A percentile compares a stretch with the other conserved stretches of the same genome.
These are phyloP conservation scores for Silurus aristotelis DNA, from an alignment of 2,797 vertebrate species.

Conservation along the genomic window DNA sequence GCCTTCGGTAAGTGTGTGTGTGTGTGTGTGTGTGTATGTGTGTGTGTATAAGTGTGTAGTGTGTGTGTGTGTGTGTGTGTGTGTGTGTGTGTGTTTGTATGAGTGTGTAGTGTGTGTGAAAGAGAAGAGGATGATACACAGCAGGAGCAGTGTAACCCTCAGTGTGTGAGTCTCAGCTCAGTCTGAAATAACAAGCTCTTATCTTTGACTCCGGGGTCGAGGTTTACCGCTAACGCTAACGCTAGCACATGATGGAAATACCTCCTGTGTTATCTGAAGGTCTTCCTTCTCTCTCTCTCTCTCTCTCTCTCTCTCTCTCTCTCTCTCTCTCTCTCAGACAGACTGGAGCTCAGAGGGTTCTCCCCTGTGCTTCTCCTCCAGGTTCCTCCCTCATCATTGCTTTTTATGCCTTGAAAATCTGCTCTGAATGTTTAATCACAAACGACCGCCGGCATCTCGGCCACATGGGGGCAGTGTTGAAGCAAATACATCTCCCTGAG, in stretches of 20 bases:
- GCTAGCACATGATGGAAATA: conserved; percentile 25
- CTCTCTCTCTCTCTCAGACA: not conserved
- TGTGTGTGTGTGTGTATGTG: too few relatives aligned
- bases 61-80: too few relatives aligned
- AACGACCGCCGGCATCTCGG: not conserved
- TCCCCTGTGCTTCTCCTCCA: not conserved
- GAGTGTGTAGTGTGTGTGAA: not conserved
- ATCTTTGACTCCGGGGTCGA: conserved; percentile 28
- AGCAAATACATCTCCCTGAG: conserved; percentile 31
- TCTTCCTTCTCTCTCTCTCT: not conserved
- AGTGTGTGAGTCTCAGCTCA: not conserved
- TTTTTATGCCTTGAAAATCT: conserved; percentile 27
- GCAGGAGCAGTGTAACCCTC: not conserved
- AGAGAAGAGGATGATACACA: not conserved
- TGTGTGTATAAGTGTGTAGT: too few relatives aligned
- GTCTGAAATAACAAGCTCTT: conserved; percentile 45
- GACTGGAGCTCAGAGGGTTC: not conserved
- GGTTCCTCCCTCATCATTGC: conserved; percentile 30
- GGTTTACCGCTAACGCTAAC: conserved; percentile 28
- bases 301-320: not conserved
- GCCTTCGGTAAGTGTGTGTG: too few relatives aligned
- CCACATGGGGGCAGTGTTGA: conserved; percentile 65
- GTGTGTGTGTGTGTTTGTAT: not conserved
- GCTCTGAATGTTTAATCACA: conserved; percentile 43
- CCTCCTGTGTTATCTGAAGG: not conserved